phyloP scores from a whole-genome alignment of 2,797 vertebrate species.

The Merluccius polli region DNA sequence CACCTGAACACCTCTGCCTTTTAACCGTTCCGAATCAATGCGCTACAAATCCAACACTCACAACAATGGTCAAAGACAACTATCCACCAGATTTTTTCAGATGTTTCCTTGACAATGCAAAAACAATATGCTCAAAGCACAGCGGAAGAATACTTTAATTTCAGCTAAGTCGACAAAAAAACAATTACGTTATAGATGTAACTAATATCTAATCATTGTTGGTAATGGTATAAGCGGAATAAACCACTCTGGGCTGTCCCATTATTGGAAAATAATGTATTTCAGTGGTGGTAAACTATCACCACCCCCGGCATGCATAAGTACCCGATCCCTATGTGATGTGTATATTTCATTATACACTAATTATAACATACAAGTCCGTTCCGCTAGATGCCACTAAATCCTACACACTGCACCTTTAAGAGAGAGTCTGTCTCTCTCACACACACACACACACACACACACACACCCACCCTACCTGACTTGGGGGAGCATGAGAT shows the following conservation, averaged over 20 bases:
- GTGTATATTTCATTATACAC: too few relatives aligned
- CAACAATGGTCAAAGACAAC: background rate
- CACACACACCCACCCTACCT: conserved; percentile 67
- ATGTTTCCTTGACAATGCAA: background rate
- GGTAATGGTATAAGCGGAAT: background rate
- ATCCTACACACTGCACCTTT: too few relatives aligned
- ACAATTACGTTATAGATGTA: too few relatives aligned
- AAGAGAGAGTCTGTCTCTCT: background rate
- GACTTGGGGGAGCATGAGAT: conserved; percentile 93
- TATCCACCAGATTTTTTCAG: background rate
- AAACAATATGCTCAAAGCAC: too few relatives aligned
- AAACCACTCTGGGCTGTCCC: too few relatives aligned
- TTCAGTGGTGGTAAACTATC: background rate
- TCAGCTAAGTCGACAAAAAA: too few relatives aligned
- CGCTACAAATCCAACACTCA: background rate
- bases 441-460: background rate
- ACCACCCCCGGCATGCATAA: too few relatives aligned
- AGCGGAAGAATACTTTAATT: too few relatives aligned
- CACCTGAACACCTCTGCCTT: background rate
- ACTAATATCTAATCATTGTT: background rate
- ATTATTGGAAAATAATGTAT: background rate
- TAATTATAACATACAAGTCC: too few relatives aligned
- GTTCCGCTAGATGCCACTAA: too few relatives aligned
- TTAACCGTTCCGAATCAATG: background rate
- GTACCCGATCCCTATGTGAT: too few relatives aligned